Evolutionary conservation across 1,140 invertebrate species (phyloP).

Genomic region (Akabosia matsudoensis): DNA sequence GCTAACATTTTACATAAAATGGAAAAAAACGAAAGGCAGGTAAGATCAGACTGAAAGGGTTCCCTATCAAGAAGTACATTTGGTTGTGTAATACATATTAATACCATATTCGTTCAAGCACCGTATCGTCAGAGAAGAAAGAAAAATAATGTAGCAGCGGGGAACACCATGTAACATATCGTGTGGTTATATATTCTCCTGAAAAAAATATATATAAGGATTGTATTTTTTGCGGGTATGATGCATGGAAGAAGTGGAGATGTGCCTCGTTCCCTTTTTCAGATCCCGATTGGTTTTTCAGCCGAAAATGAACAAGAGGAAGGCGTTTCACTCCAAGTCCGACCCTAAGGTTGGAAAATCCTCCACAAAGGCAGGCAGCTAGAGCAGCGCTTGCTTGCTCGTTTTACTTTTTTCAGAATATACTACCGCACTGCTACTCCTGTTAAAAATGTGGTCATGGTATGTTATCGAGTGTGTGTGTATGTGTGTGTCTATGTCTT

Average conservation of each 20-base stretch:
- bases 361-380: neutral
- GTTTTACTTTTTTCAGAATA: neutral
- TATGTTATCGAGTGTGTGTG: neutral
- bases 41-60: too few relatives aligned
- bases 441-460: neutral
- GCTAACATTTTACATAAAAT: too few relatives aligned
- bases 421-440: neutral
- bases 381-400: conserved; percentile 34
- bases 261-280: conserved; percentile 26
- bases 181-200: neutral
- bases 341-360: conserved; percentile 40
- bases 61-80: too few relatives aligned
- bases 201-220: neutral
- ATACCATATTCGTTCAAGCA: too few relatives aligned
- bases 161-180: too few relatives aligned
- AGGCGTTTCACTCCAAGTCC: conserved; percentile 38
- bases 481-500: neutral
- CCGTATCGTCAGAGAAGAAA: too few relatives aligned
- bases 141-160: too few relatives aligned
- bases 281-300: conserved; percentile 44
- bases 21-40: too few relatives aligned
- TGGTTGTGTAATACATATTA: too few relatives aligned
- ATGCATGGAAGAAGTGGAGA: conserved; percentile 40
- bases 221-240: conserved; percentile 23
- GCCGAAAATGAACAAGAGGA: conserved; percentile 44